Evolutionary conservation across 2,888 invertebrate genomes (phyloP), one percentile per base, ranked within the genome.

Genomic region (Kryphioiulus occultus): DNA sequence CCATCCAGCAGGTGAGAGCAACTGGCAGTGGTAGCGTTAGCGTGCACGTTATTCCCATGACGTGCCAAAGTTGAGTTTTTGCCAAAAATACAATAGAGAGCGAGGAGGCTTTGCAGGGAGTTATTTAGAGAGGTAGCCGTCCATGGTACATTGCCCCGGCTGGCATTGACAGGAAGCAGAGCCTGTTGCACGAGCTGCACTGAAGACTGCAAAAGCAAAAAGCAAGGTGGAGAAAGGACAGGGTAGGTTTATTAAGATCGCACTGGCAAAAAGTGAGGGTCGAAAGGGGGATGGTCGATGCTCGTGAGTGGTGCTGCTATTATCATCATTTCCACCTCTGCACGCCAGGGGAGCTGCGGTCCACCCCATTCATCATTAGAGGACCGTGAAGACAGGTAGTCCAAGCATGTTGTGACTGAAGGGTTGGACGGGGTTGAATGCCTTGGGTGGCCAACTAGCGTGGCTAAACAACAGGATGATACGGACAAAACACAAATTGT

Each of bases 311-410:
- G 19, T 53, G 53, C n/a, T 17, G 59, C 19, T 59, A 59, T 59
- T 59, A 59, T 59, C 59, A n/a, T 59, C 59, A 59, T 22, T 59
- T 59, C 59, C 59, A 59, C 59, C 59, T 59, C 22, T 59, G 59
- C 59, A 59, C 59, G 22, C 59, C 59, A 59, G 59, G 59, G 59
- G 59, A 59, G 59, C 22, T 59, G 59, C 59, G 22, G 59, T 22
- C 19, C 59, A 5, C 59, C 59, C 59, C 59, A 59, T 59, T 59
- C 59, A 59, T 59, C 59, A 59, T 22, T 59, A 59, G 7, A 22
- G 59, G 59, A 59, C 59, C 59, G 59, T 59, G 59, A 59, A 59
- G 59, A 59, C 59, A 59, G 59, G 59, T 59, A 59, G 59, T 59
- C 59, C 59, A 59, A 22, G 22, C 22, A 59, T 59, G 59, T 59